Percentiles rank a stretch among this genome's conserved stretches.
Evolutionary conservation across 2,888 invertebrate species (phyloP).

Genomic region (Lacanobia oleracea): DNA sequence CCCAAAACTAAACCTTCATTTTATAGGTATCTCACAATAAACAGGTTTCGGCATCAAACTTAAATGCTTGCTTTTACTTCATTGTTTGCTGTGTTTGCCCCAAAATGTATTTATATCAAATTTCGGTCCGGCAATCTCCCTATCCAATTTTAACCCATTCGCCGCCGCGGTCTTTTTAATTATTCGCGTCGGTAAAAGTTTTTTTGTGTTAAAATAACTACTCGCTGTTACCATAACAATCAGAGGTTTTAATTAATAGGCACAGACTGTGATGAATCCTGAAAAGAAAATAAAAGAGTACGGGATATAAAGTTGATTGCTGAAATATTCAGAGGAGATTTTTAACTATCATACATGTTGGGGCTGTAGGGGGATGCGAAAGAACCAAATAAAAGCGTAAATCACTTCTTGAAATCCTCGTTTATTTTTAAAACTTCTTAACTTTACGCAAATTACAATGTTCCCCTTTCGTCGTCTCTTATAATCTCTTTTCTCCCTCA

Average conservation of each 20-base stretch:
- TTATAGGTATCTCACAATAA: too few species aligned
- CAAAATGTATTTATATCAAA: constrained; percentile 28
- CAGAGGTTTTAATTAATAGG: constrained; percentile 26
- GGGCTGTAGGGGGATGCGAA: too few species aligned
- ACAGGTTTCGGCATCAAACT: too few species aligned
- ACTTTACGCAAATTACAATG: too few species aligned
- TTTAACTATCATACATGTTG: neutral
- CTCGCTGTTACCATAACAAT: constrained; percentile 30
- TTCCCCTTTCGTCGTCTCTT: too few species aligned
- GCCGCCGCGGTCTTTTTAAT: constrained; percentile 37
- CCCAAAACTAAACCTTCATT: too few species aligned
- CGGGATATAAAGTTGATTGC: neutral
- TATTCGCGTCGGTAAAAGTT: constrained; percentile 17
- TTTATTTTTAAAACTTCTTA: too few species aligned
- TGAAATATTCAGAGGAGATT: neutral
- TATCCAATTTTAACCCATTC: constrained; percentile 51
- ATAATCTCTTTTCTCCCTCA: too few species aligned
- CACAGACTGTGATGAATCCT: neutral
- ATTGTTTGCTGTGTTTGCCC: neutral
- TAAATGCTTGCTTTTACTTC: neutral
- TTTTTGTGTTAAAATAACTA: constrained; percentile 24
- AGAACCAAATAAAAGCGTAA: too few species aligned
- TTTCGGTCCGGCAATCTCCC: constrained; percentile 43
- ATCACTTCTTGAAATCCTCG: too few species aligned
- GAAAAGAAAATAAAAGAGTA: neutral